Evolutionary conservation across 2,113 vertebrate species (phyloP), one percentile per base, ranked within the genome.

Genomic region (Campylorhamphus procurvoides): DNA sequence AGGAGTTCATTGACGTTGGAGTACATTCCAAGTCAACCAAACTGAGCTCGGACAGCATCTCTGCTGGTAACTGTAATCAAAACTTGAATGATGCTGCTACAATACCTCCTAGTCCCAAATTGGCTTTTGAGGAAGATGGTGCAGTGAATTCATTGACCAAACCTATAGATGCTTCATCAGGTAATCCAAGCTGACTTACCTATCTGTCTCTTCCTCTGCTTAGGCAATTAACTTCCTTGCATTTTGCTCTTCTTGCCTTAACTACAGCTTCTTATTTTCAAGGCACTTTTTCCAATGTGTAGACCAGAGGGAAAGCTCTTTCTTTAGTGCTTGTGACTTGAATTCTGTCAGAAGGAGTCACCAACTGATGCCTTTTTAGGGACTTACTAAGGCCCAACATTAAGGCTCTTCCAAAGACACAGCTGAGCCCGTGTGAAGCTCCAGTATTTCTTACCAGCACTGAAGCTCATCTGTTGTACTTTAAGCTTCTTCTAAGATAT

Each of bases 141-240:
- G 97, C 98, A 60, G 95, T 98, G 89, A 98, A 97, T 95, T 91
- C 98, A 69, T 96, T 98, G 81, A 97, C 96, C 97, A 98, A 98
- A 94, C 96, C 98, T 76, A 97, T 98, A 95, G 98, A 98, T 97
- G 96, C 98, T 93, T 97, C 98, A 87, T 98, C 98, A 97, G 99
- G 99, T 99, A 96, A 96, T 84, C 63, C 56, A 27, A 92, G 87
- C 92, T 95, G 94, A 95, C 79, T 68, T 58, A 66, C 84, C 73
- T 69, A 0, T 84, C 67, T 90, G 7, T 90, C 53, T 63, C 67
- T 77, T 87, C 50, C 58, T 75, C 63, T 92, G 68, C 35, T 56
- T 91, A 95, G 83, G 39, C 52, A 88, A 25, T 89, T 89, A 63
- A 89, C 44, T 88, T 92, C 68, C 55, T 67, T 63, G 60, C 27